phyloP scores from a whole-genome alignment of 2,888 invertebrate species.

The Tridacna crocea region DNA sequence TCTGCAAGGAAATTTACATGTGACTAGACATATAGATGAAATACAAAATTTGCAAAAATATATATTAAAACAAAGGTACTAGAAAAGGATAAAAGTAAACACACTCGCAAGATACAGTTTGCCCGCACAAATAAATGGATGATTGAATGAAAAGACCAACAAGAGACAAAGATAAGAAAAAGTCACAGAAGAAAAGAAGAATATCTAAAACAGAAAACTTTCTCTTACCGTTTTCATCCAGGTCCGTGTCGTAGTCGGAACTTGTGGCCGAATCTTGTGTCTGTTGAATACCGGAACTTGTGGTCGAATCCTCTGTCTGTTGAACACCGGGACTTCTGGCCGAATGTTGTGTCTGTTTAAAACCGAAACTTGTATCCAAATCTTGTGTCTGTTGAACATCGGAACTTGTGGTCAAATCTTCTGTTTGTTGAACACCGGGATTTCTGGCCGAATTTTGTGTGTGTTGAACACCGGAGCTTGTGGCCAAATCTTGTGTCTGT shows the following conservation, averaged over 20 bases:
- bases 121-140: too few relatives aligned
- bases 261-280: slow-evolving; percentile 17
- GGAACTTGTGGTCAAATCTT: not conserved
- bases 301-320: not conserved
- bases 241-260: slow-evolving; percentile 59
- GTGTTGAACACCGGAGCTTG: not conserved
- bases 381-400: not conserved
- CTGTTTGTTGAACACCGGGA: not conserved
- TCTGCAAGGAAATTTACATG: too few relatives aligned
- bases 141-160: too few relatives aligned
- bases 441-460: not conserved
- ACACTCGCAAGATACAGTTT: too few relatives aligned
- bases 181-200: too few relatives aligned
- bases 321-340: slow-evolving; percentile 18
- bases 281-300: slow-evolving; percentile 13
- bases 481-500: not conserved
- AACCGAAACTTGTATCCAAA: slow-evolving; percentile 14
- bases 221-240: slow-evolving; percentile 48
- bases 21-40: too few relatives aligned
- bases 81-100: too few relatives aligned
- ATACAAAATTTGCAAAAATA: too few relatives aligned
- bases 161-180: too few relatives aligned
- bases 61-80: too few relatives aligned
- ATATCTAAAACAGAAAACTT: not conserved
- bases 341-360: not conserved